Percentiles rank a stretch among this genome's conserved stretches.
phyloP scores from a whole-genome alignment of 1,140 invertebrate genomes.

The Neotoxoptera formosana region DNA sequence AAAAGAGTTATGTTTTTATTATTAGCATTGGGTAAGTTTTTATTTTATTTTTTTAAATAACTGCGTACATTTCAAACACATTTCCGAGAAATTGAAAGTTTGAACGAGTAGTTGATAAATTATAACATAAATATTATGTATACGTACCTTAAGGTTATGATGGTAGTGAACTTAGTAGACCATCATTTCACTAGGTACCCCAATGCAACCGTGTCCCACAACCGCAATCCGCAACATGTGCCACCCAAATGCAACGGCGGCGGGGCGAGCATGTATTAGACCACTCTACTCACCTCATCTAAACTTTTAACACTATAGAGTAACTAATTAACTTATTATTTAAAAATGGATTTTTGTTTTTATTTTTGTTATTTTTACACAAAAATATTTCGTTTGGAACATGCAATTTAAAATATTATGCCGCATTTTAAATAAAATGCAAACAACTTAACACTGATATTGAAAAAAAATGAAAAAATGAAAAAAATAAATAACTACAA shows the following conservation, averaged over 20 bases:
- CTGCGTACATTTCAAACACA: neutral
- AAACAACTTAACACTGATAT: too few relatives aligned
- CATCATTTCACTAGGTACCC: neutral
- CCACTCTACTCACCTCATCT: neutral
- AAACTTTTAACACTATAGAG: too few relatives aligned
- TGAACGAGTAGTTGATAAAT: neutral
- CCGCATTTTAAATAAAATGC: too few relatives aligned
- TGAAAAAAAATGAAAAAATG: too few relatives aligned
- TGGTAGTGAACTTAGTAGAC: neutral
- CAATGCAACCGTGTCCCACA: neutral
- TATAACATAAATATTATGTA: neutral
- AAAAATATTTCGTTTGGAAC: too few relatives aligned
- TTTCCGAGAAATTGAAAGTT: neutral
- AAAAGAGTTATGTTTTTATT: neutral
- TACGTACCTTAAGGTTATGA: neutral
- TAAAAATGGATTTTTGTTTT: too few relatives aligned
- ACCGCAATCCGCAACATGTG: neutral
- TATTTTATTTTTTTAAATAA: neutral
- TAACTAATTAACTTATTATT: too few relatives aligned
- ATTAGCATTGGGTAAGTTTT: neutral
- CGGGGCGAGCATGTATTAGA: neutral
- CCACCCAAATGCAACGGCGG: too few relatives aligned
- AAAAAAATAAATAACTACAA: too few relatives aligned
- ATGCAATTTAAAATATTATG: too few relatives aligned
- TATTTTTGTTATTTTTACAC: too few relatives aligned